Conservation (phyloP, 1,140 invertebrate genomes). For the Popillia japonica region DNA sequence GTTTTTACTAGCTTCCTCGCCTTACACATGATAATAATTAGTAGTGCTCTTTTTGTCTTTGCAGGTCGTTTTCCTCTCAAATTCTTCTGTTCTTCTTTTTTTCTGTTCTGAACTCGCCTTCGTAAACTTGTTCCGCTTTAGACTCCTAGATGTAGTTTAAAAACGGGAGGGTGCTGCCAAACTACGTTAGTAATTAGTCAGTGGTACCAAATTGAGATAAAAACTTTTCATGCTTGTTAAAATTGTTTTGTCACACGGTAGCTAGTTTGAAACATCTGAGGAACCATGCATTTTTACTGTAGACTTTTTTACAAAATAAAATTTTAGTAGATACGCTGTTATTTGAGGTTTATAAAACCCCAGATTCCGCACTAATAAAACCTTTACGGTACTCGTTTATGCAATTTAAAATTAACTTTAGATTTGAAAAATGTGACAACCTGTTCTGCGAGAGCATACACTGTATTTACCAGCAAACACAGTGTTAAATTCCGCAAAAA, state of each 20-base stretch:
- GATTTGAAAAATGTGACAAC: background rate
- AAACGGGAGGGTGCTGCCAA: background rate
- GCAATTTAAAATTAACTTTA: background rate
- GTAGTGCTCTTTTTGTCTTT: background rate
- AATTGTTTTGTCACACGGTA: background rate
- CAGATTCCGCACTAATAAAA: background rate
- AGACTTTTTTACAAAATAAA: background rate
- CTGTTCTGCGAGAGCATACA: background rate
- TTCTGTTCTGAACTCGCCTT: background rate
- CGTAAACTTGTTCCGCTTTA: background rate
- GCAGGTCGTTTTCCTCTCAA: background rate
- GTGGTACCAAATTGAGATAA: slow-evolving; percentile 1
- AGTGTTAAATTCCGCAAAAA: background rate
- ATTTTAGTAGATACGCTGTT: background rate
- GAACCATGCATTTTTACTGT: background rate
- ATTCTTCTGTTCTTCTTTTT: slow-evolving; percentile 4
- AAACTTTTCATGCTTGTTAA: background rate
- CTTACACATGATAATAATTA: slow-evolving; percentile 33
- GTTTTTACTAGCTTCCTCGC: slow-evolving; percentile 27
- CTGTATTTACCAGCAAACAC: background rate
- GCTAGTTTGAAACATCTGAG: background rate
- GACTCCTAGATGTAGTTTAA: background rate
- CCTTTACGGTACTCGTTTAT: background rate
- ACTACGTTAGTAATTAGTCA: slow-evolving; percentile 1
- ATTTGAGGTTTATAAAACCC: background rate